phyloP scores from a whole-genome alignment of 2,888 invertebrate species.

The Noctua janthina region DNA sequence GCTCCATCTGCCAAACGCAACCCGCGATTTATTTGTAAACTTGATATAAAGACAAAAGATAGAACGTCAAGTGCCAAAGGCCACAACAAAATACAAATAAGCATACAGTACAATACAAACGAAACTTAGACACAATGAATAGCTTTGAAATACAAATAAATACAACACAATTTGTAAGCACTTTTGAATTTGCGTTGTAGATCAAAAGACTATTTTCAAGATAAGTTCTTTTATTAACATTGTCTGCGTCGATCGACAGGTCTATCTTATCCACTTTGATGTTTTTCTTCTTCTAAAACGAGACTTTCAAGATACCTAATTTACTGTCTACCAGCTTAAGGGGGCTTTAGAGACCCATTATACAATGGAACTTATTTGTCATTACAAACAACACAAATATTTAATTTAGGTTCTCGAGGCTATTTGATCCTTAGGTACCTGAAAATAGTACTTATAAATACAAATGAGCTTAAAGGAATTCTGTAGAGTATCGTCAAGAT shows the following conservation, averaged over 20 bases:
- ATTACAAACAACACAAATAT: background rate
- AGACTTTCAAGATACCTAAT: background rate
- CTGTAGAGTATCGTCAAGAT: slow-evolving; percentile 24
- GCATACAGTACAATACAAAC: slow-evolving; percentile 44
- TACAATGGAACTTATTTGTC: background rate
- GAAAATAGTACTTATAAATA: slow-evolving; percentile 26
- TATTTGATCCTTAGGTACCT: background rate
- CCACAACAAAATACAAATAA: slow-evolving; percentile 50
- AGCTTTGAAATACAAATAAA: slow-evolving; percentile 32
- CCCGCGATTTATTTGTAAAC: slow-evolving; percentile 55
- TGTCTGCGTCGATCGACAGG: background rate
- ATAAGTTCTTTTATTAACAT: slow-evolving; percentile 23
- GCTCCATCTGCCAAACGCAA: slow-evolving; percentile 48
- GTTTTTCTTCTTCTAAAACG: background rate
- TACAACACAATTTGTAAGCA: slow-evolving; percentile 18
- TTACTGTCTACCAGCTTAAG: background rate
- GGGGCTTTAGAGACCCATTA: background rate
- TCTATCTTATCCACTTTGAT: background rate
- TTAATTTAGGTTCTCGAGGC: slow-evolving; percentile 1
- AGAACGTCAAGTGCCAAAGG: slow-evolving; percentile 44
- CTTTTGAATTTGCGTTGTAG: slow-evolving; percentile 27
- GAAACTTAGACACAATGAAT: slow-evolving; percentile 45
- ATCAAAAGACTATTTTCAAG: slow-evolving; percentile 23
- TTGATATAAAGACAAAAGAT: slow-evolving; percentile 62
- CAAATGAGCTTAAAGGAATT: slow-evolving; percentile 30